A percentile compares a stretch with the other conserved stretches of the same genome.
These are phyloP conservation scores for Orthonevra nobilis DNA, from an alignment of 2,888 invertebrate genomes.

Conservation along the genomic window DNA sequence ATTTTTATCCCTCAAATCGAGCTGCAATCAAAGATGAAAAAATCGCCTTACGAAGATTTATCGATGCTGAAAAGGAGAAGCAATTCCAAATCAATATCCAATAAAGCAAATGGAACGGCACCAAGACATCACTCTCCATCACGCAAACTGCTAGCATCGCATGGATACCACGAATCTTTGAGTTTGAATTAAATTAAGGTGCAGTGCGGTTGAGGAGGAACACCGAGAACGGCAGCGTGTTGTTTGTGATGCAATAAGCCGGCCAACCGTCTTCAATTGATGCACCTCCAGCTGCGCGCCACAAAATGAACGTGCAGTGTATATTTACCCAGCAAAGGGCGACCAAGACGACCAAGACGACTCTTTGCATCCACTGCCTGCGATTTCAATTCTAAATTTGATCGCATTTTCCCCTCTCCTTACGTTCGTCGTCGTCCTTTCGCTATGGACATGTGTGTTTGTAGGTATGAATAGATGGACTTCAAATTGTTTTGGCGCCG, in stretches of 20 bases:
- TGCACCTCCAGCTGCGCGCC: constrained; percentile 46
- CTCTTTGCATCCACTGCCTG: neutral
- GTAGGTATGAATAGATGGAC: too few species aligned
- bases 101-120: constrained; percentile 20
- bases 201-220: neutral
- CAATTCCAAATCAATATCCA: constrained; percentile 44
- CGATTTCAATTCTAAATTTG: constrained; percentile 27
- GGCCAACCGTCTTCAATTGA: constrained; percentile 18
- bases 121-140: neutral
- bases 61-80: constrained; percentile 20
- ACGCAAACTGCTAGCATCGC: neutral
- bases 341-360: neutral
- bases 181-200: constrained; percentile 3
- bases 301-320: constrained; percentile 18
- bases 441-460: neutral
- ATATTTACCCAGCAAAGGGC: neutral
- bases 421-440: neutral
- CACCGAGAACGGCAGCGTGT: neutral
- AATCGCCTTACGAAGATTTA: constrained; percentile 32
- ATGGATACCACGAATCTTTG: neutral
- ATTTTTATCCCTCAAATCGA: constrained; percentile 12
- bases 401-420: constrained; percentile 2
- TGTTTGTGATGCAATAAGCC: constrained; percentile 5
- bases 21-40: constrained; percentile 19
- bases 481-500: constrained; percentile 56